phyloP scores from a whole-genome alignment of 2,888 invertebrate species.

The Cartodere bifasciata region DNA sequence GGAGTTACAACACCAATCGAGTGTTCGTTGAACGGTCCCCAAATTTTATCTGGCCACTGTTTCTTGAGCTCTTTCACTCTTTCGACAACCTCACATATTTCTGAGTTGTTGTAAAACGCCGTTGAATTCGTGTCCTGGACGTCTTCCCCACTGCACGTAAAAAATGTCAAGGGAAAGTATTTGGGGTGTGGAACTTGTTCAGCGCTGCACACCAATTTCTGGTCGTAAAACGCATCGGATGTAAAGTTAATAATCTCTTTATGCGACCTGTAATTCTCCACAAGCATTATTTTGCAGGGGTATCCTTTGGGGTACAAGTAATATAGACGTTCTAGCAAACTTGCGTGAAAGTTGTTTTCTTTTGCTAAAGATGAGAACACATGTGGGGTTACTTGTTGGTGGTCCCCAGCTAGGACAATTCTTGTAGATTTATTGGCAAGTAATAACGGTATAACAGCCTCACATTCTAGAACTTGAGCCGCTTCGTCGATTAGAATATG shows the following conservation, averaged over 20 bases:
- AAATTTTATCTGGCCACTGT: constrained; percentile 55
- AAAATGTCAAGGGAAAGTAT: constrained; percentile 66
- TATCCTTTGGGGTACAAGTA: constrained; percentile 57
- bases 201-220: constrained; percentile 59
- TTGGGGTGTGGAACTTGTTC: constrained; percentile 56
- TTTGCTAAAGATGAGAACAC: constrained; percentile 62
- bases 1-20: constrained; percentile 78
- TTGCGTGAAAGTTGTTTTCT: constrained; percentile 56
- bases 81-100: constrained; percentile 70
- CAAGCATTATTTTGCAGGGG: constrained; percentile 65
- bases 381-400: constrained; percentile 75
- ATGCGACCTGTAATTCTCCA: constrained; percentile 75
- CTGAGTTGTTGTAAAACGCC: constrained; percentile 70
- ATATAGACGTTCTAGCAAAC: constrained; percentile 64
- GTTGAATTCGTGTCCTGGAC: constrained; percentile 66
- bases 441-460: constrained; percentile 67
- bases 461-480: constrained; percentile 77
- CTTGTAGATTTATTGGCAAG: constrained; percentile 58
- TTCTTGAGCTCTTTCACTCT: constrained; percentile 57
- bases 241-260: constrained; percentile 70
- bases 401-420: constrained; percentile 73
- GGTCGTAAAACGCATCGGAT: constrained; percentile 70
- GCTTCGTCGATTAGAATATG: constrained; percentile 80
- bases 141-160: constrained; percentile 67
- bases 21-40: constrained; percentile 63